Conservation (phyloP, 37 sponge, comb jelly and placozoan genomes). For the Ephydatia muelleri region DNA sequence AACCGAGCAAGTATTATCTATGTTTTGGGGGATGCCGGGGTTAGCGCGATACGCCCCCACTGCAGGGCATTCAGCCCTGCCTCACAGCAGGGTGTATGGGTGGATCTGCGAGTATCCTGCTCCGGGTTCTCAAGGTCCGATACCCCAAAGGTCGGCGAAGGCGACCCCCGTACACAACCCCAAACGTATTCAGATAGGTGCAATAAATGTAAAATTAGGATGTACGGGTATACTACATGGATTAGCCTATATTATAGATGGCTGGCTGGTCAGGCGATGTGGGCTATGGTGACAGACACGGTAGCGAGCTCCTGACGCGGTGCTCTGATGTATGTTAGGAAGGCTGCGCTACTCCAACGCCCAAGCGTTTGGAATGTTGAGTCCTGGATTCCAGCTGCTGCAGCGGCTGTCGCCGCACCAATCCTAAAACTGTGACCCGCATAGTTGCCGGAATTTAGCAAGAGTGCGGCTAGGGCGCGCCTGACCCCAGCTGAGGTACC, state of each 20-base stretch:
- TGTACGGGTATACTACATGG: neutral
- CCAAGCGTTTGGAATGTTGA: neutral
- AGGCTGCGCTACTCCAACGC: constrained; percentile 1
- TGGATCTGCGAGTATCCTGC: neutral
- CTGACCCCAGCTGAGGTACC: no score
- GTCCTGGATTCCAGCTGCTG: neutral
- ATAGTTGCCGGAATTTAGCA: no score
- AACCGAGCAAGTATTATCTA: no score
- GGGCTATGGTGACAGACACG: neutral
- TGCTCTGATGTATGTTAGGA: neutral
- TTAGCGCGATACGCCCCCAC: neutral
- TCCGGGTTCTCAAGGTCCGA: neutral
- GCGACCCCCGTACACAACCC: neutral
- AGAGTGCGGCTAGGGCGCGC: no score
- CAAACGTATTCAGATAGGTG: neutral
- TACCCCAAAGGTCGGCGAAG: constrained; percentile 1
- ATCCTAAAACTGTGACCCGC: constrained; percentile 1
- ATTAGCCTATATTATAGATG: constrained; percentile 1
- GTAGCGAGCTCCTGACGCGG: neutral
- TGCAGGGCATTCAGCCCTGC: constrained; percentile 3
- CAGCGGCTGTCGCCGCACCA: neutral
- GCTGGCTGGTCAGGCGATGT: neutral
- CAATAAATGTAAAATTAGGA: neutral
- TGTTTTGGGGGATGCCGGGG: no score
- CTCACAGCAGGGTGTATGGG: constrained; percentile 7